These are phyloP conservation scores for Drosophila miranda DNA, from an alignment of 1,140 invertebrate species.

Conservation along the genomic window DNA sequence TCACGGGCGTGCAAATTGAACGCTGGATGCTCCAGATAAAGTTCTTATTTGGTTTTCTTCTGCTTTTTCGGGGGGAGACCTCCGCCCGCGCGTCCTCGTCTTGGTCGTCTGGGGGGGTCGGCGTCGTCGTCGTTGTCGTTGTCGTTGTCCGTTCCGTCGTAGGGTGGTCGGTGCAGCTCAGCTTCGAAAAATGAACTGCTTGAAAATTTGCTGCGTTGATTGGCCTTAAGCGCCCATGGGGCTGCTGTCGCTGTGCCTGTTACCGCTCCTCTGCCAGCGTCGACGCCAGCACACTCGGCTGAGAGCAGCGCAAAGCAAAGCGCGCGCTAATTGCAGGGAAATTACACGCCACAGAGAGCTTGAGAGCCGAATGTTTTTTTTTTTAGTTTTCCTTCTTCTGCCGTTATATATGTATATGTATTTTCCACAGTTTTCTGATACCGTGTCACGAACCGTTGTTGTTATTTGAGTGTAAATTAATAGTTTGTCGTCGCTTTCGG, in stretches of 20 bases:
- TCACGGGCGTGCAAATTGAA: conserved; percentile 68
- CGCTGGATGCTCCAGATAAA: conserved; percentile 42
- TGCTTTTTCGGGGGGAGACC: conserved; percentile 5
- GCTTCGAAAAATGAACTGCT: conserved; percentile 77
- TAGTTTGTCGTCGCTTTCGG: conserved; percentile 9
- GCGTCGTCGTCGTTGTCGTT: conserved; percentile 16
- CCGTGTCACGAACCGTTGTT: conserved; percentile 10
- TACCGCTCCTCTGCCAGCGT: conserved; percentile 19
- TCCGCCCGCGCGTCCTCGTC: conserved; percentile 13
- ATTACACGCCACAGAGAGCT: conserved; percentile 59
- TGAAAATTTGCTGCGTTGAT: conserved; percentile 77
- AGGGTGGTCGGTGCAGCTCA: conserved; percentile 63
- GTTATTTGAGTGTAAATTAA: conserved; percentile 6
- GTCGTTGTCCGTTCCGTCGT: conserved; percentile 28
- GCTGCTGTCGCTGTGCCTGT: conserved; percentile 23
- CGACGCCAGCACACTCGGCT: conserved; percentile 18
- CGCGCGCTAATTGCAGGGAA: conserved; percentile 76
- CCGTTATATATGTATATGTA: conserved; percentile 25
- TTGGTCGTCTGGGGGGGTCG: conserved; percentile 3
- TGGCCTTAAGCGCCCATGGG: conserved; percentile 70
- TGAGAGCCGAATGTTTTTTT: conserved; percentile 3
- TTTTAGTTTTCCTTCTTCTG: conserved; percentile 23
- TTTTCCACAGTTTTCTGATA: conserved; percentile 20
- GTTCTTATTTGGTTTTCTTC: conserved; percentile 25
- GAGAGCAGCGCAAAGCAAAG: conserved; percentile 20